Evolutionary conservation across 23 tunicate genomes (phyloP).

Genomic region (Trididemnum nubilum): DNA sequence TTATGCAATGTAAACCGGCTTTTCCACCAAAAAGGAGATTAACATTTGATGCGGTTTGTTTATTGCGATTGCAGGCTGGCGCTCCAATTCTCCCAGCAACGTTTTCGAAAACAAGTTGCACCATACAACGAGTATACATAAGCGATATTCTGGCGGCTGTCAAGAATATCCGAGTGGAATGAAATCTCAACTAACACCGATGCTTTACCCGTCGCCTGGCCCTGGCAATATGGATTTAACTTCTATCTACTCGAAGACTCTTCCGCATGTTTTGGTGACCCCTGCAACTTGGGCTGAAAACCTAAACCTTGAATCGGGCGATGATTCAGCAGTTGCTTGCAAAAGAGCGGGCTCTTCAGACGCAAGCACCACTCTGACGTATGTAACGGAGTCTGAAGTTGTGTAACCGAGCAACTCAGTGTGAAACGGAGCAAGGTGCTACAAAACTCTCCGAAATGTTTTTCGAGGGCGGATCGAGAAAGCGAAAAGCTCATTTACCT

Average conservation of each 20-base stretch:
- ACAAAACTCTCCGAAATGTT: no score
- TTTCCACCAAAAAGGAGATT: no score
- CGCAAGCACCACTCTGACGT: constrained; percentile 25
- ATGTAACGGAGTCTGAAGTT: constrained; percentile 41
- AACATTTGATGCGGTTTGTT: no score
- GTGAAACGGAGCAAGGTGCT: no score
- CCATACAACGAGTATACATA: not conserved
- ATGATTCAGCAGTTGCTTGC: not conserved
- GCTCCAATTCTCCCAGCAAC: not conserved
- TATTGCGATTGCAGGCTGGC: not conserved
- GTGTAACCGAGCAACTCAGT: constrained; percentile 9
- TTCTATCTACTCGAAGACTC: constrained; percentile 26
- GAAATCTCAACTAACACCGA: not conserved
- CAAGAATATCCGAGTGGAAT: not conserved
- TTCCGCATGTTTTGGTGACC: constrained; percentile 15
- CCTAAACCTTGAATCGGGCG: not conserved
- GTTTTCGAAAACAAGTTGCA: not conserved
- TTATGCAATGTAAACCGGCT: no score
- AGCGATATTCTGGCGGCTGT: not conserved
- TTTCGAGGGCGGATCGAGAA: no score
- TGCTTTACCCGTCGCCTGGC: not conserved
- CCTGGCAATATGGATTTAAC: not conserved
- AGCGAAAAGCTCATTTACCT: no score
- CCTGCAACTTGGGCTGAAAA: not conserved
- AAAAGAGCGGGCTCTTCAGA: constrained; percentile 14